Conservation (phyloP, 2,113 vertebrate genomes). For the Talpa occidentalis region DNA sequence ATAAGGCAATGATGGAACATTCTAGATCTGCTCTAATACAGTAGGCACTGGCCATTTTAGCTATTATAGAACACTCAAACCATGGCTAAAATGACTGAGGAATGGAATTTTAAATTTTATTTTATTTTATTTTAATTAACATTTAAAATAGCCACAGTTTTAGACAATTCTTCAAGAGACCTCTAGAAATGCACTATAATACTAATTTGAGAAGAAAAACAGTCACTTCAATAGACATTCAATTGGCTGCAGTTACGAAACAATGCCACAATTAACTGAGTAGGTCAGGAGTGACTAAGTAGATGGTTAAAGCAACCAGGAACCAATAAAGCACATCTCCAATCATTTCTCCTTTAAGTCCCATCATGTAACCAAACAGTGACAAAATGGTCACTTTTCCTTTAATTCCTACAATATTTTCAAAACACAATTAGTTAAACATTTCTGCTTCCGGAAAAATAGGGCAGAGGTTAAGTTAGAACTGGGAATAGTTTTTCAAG, state of each 20-base stretch:
- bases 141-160: conserved; percentile 25
- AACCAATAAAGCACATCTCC: conserved; percentile 50
- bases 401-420: conserved; percentile 61
- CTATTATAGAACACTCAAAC: background rate
- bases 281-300: conserved; percentile 17
- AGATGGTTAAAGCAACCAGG: conserved; percentile 29
- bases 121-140: conserved; percentile 42
- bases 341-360: conserved; percentile 47
- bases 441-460: conserved; percentile 73
- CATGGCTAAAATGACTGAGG: background rate
- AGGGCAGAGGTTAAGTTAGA: conserved; percentile 37
- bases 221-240: conserved; percentile 40
- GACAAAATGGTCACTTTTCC: conserved; percentile 23
- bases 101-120: conserved; percentile 27
- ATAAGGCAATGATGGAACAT: background rate
- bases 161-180: conserved; percentile 41
- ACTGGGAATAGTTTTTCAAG: conserved; percentile 25
- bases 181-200: conserved; percentile 31
- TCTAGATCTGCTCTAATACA: background rate
- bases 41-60: background rate
- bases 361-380: background rate
- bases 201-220: conserved; percentile 44
- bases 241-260: conserved; percentile 55
- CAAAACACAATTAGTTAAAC: conserved; percentile 43
- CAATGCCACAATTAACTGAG: conserved; percentile 47